Evolutionary conservation across 2,888 invertebrate species (phyloP), one percentile per base, ranked within the genome.

Genomic region (Leptopterna dolabrata): DNA sequence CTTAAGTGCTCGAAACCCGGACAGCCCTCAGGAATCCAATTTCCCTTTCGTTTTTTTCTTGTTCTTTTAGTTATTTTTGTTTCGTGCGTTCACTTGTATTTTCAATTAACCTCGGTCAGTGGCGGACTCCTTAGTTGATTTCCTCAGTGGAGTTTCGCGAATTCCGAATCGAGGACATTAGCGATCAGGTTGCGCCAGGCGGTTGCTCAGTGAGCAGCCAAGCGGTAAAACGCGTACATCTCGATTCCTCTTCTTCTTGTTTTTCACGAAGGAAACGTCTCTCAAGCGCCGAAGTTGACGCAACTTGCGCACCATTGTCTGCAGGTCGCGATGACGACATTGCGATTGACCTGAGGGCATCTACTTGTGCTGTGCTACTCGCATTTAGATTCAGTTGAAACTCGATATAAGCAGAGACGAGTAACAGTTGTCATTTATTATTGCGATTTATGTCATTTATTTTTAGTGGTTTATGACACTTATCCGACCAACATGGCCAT

Each of bases 201-300:
- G 73, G 4, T 2, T 63, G 63, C 51, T 51, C 80, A 27, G 41
- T 70, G 70, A 11, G 70, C 70, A 83, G 63, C 83, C 70, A 83
- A 83, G 83, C 83, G 70, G 83, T 83, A 83, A 83, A 83, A 70
- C 83, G 83, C 83, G 70, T 83, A 82, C 63, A 51, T 82, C 81
- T 51, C 81, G 63, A 63, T 63, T 43, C 51, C 29, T 51, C 55
- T 82, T 43, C 30, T 36, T 55, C 16, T 45, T 14, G 2, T 16
- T 78, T 29, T 78, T 47, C 45, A 24, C 81, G 81, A 82, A 82
- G 81, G 81, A 82, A 82, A 82, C 81, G 81, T 82, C 81, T 30
- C 55, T 82, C 81, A 82, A 63, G 55, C 16, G 29, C 29, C 27
- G 24, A 19, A 13, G 55, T 41, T 82, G 81, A 82, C 63, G 81